Conservation (phyloP, 2,888 invertebrate genomes). For the Agrotis segetum region DNA sequence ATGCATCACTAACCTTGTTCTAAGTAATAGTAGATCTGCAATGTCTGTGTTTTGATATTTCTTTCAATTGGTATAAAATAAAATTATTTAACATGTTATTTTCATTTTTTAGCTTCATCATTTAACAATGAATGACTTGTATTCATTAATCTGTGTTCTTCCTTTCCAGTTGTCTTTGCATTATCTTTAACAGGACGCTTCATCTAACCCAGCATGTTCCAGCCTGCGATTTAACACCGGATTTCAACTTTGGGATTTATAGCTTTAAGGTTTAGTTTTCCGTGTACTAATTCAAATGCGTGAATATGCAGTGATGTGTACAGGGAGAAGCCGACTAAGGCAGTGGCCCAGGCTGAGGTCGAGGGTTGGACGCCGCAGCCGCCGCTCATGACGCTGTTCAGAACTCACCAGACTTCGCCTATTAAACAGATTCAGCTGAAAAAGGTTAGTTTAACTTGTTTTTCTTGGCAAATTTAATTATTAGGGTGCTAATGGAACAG, state of each 20-base stretch:
- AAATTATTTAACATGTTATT: neutral
- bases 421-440: constrained; percentile 93
- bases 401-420: constrained; percentile 93
- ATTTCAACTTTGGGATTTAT: constrained; percentile 63
- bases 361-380: constrained; percentile 93
- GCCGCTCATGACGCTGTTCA: constrained; percentile 94
- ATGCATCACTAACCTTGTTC: neutral
- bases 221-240: constrained; percentile 60
- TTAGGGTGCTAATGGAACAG: neutral
- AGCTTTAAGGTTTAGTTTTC: constrained; percentile 66
- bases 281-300: constrained; percentile 67
- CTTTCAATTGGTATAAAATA: too few species aligned
- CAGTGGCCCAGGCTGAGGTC: constrained; percentile 78
- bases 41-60: too few species aligned
- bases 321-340: constrained; percentile 86
- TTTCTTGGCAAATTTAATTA: neutral
- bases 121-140: constrained; percentile 11
- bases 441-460: constrained; percentile 82
- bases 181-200: constrained; percentile 57
- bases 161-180: constrained; percentile 38
- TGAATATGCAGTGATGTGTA: constrained; percentile 83
- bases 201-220: constrained; percentile 66
- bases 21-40: too few species aligned
- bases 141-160: constrained; percentile 34
- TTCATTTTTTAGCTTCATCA: constrained; percentile 10